Conservation (phyloP, 2,113 vertebrate genomes). For the Natator depressus region DNA sequence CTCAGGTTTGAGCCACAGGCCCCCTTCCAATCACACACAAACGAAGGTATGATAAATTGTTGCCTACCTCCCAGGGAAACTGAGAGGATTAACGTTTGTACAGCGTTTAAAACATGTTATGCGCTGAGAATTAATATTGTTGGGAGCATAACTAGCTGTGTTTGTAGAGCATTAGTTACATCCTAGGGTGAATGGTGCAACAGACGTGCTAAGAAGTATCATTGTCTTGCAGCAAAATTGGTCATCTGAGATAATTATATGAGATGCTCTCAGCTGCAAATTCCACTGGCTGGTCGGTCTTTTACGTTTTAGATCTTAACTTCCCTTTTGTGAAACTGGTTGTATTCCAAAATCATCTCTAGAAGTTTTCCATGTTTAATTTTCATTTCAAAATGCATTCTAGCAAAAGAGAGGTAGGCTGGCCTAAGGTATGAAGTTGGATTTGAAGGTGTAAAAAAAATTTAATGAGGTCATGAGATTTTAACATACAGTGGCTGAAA, state of each 20-base stretch:
- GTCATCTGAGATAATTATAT: neutral
- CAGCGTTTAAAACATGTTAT: neutral
- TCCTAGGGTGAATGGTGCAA: neutral
- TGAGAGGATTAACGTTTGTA: neutral
- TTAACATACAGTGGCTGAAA: neutral
- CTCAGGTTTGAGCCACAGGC: neutral
- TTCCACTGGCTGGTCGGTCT: neutral
- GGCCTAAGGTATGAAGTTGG: neutral
- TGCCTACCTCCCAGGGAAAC: neutral
- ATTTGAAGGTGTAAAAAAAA: neutral
- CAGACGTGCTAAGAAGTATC: neutral
- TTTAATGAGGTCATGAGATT: neutral
- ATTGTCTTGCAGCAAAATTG: neutral
- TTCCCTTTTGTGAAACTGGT: neutral
- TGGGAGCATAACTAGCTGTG: neutral
- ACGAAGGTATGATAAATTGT: neutral
- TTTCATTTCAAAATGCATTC: neutral
- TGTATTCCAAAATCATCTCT: neutral
- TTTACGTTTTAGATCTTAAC: neutral
- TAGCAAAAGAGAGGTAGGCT: neutral
- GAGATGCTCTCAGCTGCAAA: neutral
- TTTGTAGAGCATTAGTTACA: neutral
- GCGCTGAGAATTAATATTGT: neutral
- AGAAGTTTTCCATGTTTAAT: neutral
- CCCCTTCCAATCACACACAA: neutral